Percentiles rank a stretch among this genome's conserved stretches.
Evolutionary conservation across 2,888 invertebrate genomes (phyloP).

Genomic region (Automeris io): DNA sequence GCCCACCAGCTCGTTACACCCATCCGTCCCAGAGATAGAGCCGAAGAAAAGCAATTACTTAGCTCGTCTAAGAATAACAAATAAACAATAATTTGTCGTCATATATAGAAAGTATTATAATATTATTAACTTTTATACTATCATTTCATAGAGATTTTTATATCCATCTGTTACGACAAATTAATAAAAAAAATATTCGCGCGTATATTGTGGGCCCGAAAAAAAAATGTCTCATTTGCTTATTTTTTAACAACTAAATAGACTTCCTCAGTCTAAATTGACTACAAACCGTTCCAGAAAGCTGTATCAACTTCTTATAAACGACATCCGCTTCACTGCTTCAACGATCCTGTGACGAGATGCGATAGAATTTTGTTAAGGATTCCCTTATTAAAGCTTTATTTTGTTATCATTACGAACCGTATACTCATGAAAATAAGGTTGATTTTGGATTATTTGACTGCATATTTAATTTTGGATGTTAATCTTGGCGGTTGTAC

Average conservation of each 20-base stretch:
- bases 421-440: conserved; percentile 6
- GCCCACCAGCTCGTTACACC: too few species aligned
- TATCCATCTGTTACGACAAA: too few species aligned
- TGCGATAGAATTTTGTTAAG: conserved; percentile 54
- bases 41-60: too few species aligned
- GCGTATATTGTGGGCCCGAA: not conserved
- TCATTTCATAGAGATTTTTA: too few species aligned
- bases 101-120: too few species aligned
- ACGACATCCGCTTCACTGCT: conserved; percentile 47
- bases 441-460: conserved; percentile 13
- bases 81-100: too few species aligned
- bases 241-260: conserved; percentile 5
- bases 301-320: conserved; percentile 11
- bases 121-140: too few species aligned
- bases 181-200: too few species aligned
- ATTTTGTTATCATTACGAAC: not conserved
- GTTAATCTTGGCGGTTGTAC: not conserved
- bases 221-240: not conserved
- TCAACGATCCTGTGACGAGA: conserved; percentile 41
- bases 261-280: conserved; percentile 10
- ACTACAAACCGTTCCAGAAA: conserved; percentile 13
- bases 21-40: too few species aligned
- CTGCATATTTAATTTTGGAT: not conserved
- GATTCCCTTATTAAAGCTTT: conserved; percentile 26
- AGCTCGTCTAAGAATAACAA: too few species aligned